Base-by-base conservation (phyloP, 2,888 invertebrate genomes). In the Drosophila pseudotalamancana region DNA sequence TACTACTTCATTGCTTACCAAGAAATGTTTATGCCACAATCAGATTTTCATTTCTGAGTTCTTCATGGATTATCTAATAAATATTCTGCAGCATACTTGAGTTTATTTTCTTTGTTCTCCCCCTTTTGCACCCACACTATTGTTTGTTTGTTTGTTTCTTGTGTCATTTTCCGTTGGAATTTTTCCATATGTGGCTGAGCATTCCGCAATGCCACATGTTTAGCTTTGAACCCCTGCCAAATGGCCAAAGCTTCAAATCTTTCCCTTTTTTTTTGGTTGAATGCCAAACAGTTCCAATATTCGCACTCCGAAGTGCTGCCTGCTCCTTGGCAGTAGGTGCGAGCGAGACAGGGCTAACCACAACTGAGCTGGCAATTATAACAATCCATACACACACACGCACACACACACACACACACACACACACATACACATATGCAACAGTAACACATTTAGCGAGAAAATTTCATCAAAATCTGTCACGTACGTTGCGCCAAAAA, bases 391-490 rank as follows among this genome's bases (percentile, higher is more conserved):
- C 11, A 48, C 42, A 35, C 27, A 51, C 23, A 29, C 32, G 40
- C n/a, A 29, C n/a, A 12, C n/a, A 31, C 16, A 14, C 19, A 34
- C 16, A 34, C 40, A 37, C 42, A 51, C 61, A 59, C 46, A 69
- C 74, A 63, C 19, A 27, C 9, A 14, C 25, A 16, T 70, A 63
- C 19, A 27, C 9, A 14, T 19, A 16, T 34, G 40, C 40, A 56
- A 46, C 55, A 55, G 57, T 51, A 63, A 42, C 70, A 68, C 68
- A 79, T 79, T 80, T 72, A 46, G 57, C 77, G 48, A 61, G 43
- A 59, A 74, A 77, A 78, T 81, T 77, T 81, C 75, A 77, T 78
- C 64, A 78, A 78, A 82, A 77, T 77, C 72, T 77, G 79, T 81
- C 82, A 77, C 77, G 82, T 77, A 74, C 66, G 32, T 63, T 57